Base-by-base conservation (phyloP, 2,113 vertebrate species). In the Hippocampus mohnikei region DNA sequence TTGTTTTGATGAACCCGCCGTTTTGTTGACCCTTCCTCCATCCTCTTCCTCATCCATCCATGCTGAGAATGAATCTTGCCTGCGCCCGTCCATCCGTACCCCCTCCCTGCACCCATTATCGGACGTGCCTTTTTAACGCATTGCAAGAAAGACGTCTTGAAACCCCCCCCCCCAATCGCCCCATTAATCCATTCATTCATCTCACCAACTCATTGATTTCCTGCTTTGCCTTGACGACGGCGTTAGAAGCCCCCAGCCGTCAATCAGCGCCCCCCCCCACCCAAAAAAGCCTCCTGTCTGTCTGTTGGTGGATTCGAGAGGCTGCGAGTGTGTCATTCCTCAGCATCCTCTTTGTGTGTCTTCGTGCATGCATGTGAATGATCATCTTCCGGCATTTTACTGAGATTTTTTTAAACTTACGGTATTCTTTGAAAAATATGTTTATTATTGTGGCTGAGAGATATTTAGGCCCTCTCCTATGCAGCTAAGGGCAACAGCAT, bases 171-270 rank as follows among this genome's bases (percentile, higher is more conserved):
- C 42, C 42, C 33, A 15, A 1, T 5, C 20, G 11, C 25, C 15
- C 1, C 27, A 29, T 58, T 58, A 9, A 58, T 58, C 16, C 13
- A 29, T 29, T 60, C 58, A 60, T 29, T 33, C 27, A 18, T 33
- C 2, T 23, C n/a, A 3, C 52, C 18, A 33, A 6, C 78, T 86
- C 84, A 88, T 82, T 86, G 84, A 86, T 88, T 88, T 86, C 69
- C 72, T 81, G 81, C 84, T 86, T 83, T 75, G 75, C 61, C 85
- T 90, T 87, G 67, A 73, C 79, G 85, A 81, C 77, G 72, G 77
- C 80, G 71, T 84, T 82, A 85, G 83, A 85, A 80, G 59, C 61
- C 29, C 55, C 74, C 81, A 85, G 76, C 77, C 74, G 65, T 70
- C 77, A 75, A 41, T 40, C 77, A 55, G 58, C 75, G 46, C 23